Base-by-base conservation (phyloP, 2,113 vertebrate species). In the Eubucco bourcierii region DNA sequence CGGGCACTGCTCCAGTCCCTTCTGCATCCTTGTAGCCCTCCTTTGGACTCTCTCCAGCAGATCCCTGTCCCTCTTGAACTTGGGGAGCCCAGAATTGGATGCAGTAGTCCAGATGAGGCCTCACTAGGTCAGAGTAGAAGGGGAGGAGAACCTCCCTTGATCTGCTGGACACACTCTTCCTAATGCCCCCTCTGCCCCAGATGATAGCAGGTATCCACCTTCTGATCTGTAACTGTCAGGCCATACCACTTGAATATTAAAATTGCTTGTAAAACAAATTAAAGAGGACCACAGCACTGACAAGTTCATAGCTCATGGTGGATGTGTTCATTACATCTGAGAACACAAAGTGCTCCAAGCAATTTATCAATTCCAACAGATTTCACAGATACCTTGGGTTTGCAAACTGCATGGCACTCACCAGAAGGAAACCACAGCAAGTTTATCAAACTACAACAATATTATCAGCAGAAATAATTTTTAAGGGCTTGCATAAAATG, bases 241-340 rank as follows among this genome's bases (percentile, higher is more conserved):
- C n/a, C 59, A 16, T 17, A 13, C 53, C 27, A n/a, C 27, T 27
- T 27, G 64, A 94, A 67, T 60, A 93, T 24, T 61, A 18, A 70
- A 87, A 64, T 29, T 39, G 17, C 53, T 29, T 63, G 78, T 74
- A 90, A 89, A 96, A 87, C 70, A 88, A 96, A 83, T 64, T 95
- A 83, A 87, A 74, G 68, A 80, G 27, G 63, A 37, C 61, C 15
- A 3, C 82, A 77, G 34, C 65, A 31, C 25, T 13, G 63, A 58
- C 68, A 82, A 52, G 64, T 50, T 31, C 81, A 31, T 50, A 29
- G 46, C 66, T 52, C 76, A 4, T 10, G 24, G 15, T 3, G 2
- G 9, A 39, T 28, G 59, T 23, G 28, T 52, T 74, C 70, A 39
- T n/a, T 52, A 31, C 46, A 74, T 15, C 33, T n/a, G 24, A 60